Evolutionary conservation across 2,888 invertebrate species (phyloP), one percentile per base, ranked within the genome.

Genomic region (Cynaeus angustus): DNA sequence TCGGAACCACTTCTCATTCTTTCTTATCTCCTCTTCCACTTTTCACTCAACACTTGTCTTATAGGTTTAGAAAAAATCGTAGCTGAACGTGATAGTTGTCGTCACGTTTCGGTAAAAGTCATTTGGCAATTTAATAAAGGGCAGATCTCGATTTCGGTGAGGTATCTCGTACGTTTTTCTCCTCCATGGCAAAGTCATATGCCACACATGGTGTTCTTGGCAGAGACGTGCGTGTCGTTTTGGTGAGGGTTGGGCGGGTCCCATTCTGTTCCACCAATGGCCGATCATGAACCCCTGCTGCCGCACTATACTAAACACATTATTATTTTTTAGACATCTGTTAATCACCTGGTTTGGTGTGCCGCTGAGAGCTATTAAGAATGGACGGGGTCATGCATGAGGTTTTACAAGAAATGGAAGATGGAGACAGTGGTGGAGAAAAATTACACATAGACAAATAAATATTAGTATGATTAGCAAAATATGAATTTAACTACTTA

Each of bases 261-360:
- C 52, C 70, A 28, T 38, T 45, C 65, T 67, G 52, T 68, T 52
- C 71, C 65, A 70, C 77, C 77, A 77, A 77, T 77, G 71, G 68
- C 70, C 72, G 75, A 70, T 69, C 70, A 55, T 66, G 72, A 61
- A 59, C 70, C 70, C 67, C 74, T 68, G 61, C 66, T 66, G 53
- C 41, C 71, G 53, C 64, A 64, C 62, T 50, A 38, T 43, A 70
- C 71, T 70, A 72, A 72, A 72, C 75, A 71, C 71, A 76, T 79
- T 78, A 75, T 79, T 78, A 76, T 81, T 81, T 78, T 80, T 80
- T 79, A 77, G 78, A 81, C 81, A 81, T 81, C 81, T 82, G 82
- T 81, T 81, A 81, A 81, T 82, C 81, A 81, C 80, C 82, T 78
- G 79, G 77, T 75, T 75, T 74, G 78, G 77, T 77, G 78, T 75